A percentile compares a stretch with the other conserved stretches of the same genome.
Evolutionary conservation across 2,797 vertebrate species (phyloP).

Genomic region (Malacoraja senta): DNA sequence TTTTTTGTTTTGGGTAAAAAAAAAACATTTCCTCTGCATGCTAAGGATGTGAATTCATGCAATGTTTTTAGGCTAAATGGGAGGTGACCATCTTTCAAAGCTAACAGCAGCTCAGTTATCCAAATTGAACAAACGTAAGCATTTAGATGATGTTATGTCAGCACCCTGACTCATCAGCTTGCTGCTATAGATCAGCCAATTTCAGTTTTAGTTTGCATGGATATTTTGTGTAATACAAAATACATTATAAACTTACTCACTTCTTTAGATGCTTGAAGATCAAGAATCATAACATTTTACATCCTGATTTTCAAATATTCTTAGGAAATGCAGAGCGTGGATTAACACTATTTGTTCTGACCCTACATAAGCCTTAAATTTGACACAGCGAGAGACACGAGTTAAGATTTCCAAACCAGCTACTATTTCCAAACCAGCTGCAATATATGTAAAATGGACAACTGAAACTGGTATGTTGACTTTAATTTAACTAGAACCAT

Average conservation of each 20-base stretch:
- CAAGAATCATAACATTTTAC: too few species aligned
- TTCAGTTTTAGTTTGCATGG: not conserved
- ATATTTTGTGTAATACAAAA: not conserved
- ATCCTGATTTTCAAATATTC: not conserved
- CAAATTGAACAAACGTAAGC: conserved; percentile 32
- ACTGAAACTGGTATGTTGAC: not conserved
- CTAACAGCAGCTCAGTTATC: conserved; percentile 6
- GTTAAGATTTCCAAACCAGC: not conserved
- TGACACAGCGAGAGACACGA: too few species aligned
- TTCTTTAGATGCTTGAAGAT: not conserved
- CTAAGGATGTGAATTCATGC: not conserved
- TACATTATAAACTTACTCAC: not conserved
- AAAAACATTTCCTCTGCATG: not conserved
- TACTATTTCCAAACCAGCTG: not conserved
- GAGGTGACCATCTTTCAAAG: not conserved
- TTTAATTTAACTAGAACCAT: too few species aligned
- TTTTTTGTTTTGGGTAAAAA: not conserved
- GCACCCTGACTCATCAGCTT: conserved; percentile 10
- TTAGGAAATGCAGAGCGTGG: not conserved
- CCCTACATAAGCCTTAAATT: not conserved
- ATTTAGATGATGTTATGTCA: conserved; percentile 21
- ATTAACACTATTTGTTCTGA: not conserved
- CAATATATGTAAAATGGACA: not conserved
- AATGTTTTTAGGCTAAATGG: not conserved
- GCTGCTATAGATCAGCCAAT: conserved; percentile 6